These are phyloP conservation scores for Calliopum simillimum DNA, from an alignment of 2,888 invertebrate species.

Conservation along the genomic window DNA sequence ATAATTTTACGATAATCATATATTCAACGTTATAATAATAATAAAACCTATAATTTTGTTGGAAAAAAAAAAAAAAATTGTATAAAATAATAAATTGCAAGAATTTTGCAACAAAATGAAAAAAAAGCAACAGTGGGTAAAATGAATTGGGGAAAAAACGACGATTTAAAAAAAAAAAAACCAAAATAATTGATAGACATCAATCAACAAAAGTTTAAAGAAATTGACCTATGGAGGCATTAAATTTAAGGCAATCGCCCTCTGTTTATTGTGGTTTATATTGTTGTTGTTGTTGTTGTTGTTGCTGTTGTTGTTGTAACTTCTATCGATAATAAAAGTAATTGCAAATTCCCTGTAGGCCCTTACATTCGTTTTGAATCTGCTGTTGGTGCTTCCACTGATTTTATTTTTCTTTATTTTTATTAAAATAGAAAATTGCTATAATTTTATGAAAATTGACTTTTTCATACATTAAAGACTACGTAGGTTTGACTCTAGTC, in stretches of 20 bases:
- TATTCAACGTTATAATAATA: slow-evolving; percentile 20
- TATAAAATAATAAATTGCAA: slow-evolving; percentile 22
- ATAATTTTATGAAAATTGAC: slow-evolving; percentile 61
- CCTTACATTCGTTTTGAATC: no score
- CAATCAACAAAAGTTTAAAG: slow-evolving; percentile 57
- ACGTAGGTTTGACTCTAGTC: no score
- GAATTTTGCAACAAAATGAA: slow-evolving; percentile 23
- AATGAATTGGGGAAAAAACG: not conserved
- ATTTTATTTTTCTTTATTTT: slow-evolving; percentile 48
- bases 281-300: not conserved
- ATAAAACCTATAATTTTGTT: slow-evolving; percentile 27
- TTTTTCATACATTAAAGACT: slow-evolving; percentile 45
- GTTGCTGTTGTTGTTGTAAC: not conserved
- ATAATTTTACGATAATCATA: slow-evolving; percentile 21
- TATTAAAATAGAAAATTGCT: slow-evolving; percentile 62
- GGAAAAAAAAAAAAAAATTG: slow-evolving; percentile 22
- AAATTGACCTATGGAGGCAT: slow-evolving; percentile 54
- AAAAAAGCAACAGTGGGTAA: not conserved
- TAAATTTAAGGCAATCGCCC: slow-evolving; percentile 30
- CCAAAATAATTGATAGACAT: slow-evolving; percentile 55
- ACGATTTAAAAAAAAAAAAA: no score
- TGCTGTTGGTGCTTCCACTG: slow-evolving; percentile 31
- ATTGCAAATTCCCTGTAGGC: slow-evolving; percentile 59
- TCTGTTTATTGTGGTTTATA: slow-evolving; percentile 23
- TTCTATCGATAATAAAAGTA: slow-evolving; percentile 57